These are phyloP conservation scores for Accipiter cooperii DNA, from an alignment of 2,113 vertebrate species.

Conservation along the genomic window DNA sequence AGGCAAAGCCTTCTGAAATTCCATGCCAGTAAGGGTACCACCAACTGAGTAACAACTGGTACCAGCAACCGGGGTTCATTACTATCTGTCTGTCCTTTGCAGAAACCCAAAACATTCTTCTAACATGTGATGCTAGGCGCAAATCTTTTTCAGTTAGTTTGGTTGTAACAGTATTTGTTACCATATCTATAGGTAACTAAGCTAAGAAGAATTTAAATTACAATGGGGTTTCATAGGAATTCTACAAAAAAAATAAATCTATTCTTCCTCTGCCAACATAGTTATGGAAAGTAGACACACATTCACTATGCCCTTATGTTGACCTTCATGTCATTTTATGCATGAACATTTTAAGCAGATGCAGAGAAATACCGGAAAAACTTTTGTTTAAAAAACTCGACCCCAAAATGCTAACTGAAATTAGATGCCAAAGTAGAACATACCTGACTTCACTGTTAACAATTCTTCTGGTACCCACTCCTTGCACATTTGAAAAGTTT, in stretches of 20 bases:
- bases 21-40: background rate
- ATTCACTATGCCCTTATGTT: background rate
- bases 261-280: background rate
- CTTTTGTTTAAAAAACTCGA: background rate
- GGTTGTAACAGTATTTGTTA: background rate
- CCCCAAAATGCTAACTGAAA: background rate
- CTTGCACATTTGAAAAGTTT: background rate
- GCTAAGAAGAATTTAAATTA: background rate
- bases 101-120: background rate
- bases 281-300: background rate
- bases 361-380: background rate
- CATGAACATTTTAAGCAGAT: background rate
- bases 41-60: background rate
- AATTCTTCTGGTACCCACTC: background rate
- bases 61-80: background rate
- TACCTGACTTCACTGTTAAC: background rate
- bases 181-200: background rate
- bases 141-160: background rate
- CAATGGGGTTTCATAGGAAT: background rate
- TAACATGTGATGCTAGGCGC: background rate
- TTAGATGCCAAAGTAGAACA: background rate
- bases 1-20: background rate
- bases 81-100: background rate
- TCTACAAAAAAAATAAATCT: background rate
- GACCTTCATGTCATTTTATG: background rate